Conservation (phyloP, 2,113 vertebrate genomes). For the Indicator indicator region DNA sequence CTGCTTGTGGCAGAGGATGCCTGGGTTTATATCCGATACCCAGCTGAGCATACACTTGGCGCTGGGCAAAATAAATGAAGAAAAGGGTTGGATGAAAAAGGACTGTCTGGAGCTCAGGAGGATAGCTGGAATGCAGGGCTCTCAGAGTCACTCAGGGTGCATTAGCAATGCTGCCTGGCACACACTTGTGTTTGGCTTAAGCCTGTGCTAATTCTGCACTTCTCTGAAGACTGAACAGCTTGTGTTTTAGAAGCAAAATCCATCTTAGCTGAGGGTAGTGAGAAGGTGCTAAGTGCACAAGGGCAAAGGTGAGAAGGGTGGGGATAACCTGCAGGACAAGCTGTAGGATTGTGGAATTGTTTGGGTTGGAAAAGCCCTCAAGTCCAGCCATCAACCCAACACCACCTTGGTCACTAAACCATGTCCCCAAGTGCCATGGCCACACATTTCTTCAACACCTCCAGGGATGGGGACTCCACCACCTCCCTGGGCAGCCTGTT, state of each 20-base stretch:
- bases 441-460: no score
- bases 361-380: no score
- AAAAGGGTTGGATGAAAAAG: neutral
- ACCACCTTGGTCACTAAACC: no score
- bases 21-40: conserved; percentile 8
- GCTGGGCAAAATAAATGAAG: conserved; percentile 43
- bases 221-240: neutral
- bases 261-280: neutral
- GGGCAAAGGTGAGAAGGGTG: neutral
- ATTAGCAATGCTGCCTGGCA: conserved; percentile 59
- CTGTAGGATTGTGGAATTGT: no score
- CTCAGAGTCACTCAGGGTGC: conserved; percentile 1
- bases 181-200: neutral
- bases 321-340: neutral
- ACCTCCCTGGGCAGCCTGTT: no score
- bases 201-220: conserved; percentile 30
- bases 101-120: conserved; percentile 17
- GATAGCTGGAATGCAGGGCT: neutral
- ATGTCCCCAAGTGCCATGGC: no score
- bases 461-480: no score
- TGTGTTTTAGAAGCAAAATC: neutral
- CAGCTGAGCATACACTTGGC: conserved; percentile 35
- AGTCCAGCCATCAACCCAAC: no score
- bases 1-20: conserved; percentile 20
- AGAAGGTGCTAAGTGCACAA: neutral